These are phyloP conservation scores for Drosophila trapezifrons DNA, from an alignment of 1,140 invertebrate species.

Conservation along the genomic window DNA sequence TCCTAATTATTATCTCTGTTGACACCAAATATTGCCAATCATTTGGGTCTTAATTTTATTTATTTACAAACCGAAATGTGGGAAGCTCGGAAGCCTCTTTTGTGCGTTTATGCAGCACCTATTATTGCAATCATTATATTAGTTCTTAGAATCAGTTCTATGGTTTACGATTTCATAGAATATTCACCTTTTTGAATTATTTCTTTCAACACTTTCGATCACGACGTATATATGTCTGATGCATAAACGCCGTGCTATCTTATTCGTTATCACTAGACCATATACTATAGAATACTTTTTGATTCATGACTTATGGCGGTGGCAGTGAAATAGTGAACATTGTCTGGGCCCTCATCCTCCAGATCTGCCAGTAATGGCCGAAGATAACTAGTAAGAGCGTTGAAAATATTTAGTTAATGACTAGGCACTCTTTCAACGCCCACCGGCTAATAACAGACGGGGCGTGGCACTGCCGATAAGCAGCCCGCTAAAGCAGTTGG, in stretches of 20 bases:
- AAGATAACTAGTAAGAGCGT: slow-evolving; percentile 20
- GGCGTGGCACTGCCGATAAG: slow-evolving; percentile 55
- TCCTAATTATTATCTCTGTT: neutral
- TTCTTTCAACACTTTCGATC: neutral
- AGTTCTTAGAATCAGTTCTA: too few relatives aligned
- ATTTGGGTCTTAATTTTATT: slow-evolving; percentile 5
- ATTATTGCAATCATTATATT: neutral
- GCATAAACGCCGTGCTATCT: slow-evolving; percentile 2
- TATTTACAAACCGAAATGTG: neutral
- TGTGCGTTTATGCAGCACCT: neutral
- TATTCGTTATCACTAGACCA: slow-evolving; percentile 6
- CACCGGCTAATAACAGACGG: slow-evolving; percentile 19
- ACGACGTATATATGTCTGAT: too few relatives aligned
- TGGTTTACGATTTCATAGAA: too few relatives aligned
- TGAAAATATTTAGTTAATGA: slow-evolving; percentile 72
- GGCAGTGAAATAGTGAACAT: neutral
- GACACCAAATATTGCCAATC: slow-evolving; percentile 30
- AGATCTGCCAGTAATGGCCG: slow-evolving; percentile 36
- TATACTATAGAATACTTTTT: slow-evolving; percentile 16
- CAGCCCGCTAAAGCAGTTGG: slow-evolving; percentile 6
- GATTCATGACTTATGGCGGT: slow-evolving; percentile 17
- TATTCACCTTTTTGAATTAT: too few relatives aligned
- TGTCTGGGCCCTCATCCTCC: slow-evolving; percentile 5
- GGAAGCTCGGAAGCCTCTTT: neutral
- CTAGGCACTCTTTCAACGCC: slow-evolving; percentile 26